Evolutionary conservation across 2,797 vertebrate genomes (phyloP), one percentile per base, ranked within the genome.

Genomic region (Vultur gryphus): DNA sequence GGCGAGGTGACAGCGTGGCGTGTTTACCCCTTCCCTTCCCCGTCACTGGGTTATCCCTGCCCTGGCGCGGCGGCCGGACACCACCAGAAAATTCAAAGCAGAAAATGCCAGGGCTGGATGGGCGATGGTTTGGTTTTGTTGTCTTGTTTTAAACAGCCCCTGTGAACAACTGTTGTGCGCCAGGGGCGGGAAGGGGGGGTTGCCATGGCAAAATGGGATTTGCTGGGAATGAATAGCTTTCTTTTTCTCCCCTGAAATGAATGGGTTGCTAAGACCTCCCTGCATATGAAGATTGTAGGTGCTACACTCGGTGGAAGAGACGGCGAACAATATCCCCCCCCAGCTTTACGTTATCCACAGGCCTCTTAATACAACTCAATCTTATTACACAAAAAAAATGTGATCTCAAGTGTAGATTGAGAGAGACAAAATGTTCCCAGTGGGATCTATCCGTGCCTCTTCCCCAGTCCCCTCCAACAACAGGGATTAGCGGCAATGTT

Each of bases 151-250:
- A 85, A 91, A 44, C 80, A 82, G 85, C 41, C 71, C 87, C 75
- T 93, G 92, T 70, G 95, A 97, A 67, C 93, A 82, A 94, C 90
- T 24, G 95, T 82, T 96, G 91, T 85, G 89, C 7, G 37, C 0
- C 5, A 89, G 92, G 89, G 94, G 71, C 3, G 59, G 95, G 90
- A 52, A 87, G 67, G 82, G 52, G 82, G 69, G 93, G 96, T 96
- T 97, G 95, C 97, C 96, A 97, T 97, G 97, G 97, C 81, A 96
- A 97, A 96, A 83, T 59, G 78, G 94, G 97, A 97, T 97, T 97
- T 97, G 61, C 87, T 75, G 86, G 90, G 77, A 92, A 95, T 96
- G 95, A 96, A 97, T 97, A 97, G 97, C 85, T 87, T 71, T 62
- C 92, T 94, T 97, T 97, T 80, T 94, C 94, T 97, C 28, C 52